Evolutionary conservation across 2,797 vertebrate genomes (phyloP), one percentile per base, ranked within the genome.

Genomic region (Pantherophis vulpinus): DNA sequence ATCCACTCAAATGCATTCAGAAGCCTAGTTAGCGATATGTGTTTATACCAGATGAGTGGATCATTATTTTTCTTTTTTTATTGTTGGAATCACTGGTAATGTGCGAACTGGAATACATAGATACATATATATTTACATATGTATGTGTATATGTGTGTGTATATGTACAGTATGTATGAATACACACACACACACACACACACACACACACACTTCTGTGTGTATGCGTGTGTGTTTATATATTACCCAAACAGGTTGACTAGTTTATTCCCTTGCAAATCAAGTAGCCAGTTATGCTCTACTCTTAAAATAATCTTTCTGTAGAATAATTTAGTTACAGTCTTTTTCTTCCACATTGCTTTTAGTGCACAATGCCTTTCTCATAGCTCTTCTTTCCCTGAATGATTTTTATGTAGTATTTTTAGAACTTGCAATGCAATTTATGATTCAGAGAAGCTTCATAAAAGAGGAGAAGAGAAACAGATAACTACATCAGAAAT

Each of bases 401-500:
- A 89, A 86, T 89, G 63, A 93, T 93, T 93, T 92, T 93, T 91
- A 93, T 93, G 56, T 86, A 91, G 58, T n/a, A 92, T 70, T 88
- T 94, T 92, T 94, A 83, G 54, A 91, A 91, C 27, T 86, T 92
- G 86, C 91, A 91, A 91, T 89, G 66, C 59, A 92, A 88, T 91
- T 91, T 88, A 91, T 86, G 90, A 91, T 60, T 83, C 70, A 86
- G 32, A 86, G 86, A 92, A 94, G 91, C 56, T 92, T 27, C 32
- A 86, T 58, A 54, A 63, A 79, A n/a, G 79, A 60, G 55, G 60
- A 60, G 47, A 13, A 18, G 37, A 27, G 29, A 66, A 70, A 74
- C 91, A 66, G 91, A 86, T 88, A 94, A 91, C 89, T 92, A 87
- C 86, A 92, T 92, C 91, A 91, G 93, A 94, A 94, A 94, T 92